Evolutionary conservation across 2,113 vertebrate species (phyloP), one percentile per base, ranked within the genome.

Genomic region (Coryphaenoides rupestris): DNA sequence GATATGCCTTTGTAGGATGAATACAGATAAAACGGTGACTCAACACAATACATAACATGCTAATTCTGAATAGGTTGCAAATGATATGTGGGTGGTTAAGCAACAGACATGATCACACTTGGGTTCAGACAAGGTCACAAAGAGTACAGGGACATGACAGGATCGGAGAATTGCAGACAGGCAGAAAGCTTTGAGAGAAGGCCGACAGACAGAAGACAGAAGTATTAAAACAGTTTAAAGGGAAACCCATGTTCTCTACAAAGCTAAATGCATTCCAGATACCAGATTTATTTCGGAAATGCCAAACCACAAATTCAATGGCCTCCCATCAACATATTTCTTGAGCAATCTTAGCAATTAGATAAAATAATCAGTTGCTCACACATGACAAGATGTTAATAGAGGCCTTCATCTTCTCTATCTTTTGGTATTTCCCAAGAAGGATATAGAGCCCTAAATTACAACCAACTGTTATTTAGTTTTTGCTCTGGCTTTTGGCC

Each of bases 231-330:
- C 6, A 66, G 24, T 53, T 22, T 26, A 60, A 56, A 78, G 58
- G 59, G 47, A 73, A 54, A 68, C 56, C 69, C 64, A n/a, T n/a
- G n/a, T n/a, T n/a, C n/a, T n/a, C n/a, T n/a, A 72, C 7, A 62
- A n/a, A 28, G 21, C 49, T 13, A 62, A 60, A 68, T 40, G 66
- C 19, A 49, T 5, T 58, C 62, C 14, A 24, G 54, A 52, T 22
- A 59, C 33, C 6, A 13, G 33, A 40, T 40, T 7, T 40, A 10
- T 40, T 40, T 40, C 17, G 66, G 67, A 61, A 58, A 72, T 63
- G 65, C 24, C 3, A 23, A 40, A 21, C 14, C 9, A 55, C 62
- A 77, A 63, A 77, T 10, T 40, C 2, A 40, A 40, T 26, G 3
- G 6, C 6, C 24, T 26, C 24, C 24, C 24, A 26, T 26, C 24